Evolutionary conservation across 2,888 invertebrate species (phyloP), one percentile per base, ranked within the genome.

Genomic region (Aplocera efformata): DNA sequence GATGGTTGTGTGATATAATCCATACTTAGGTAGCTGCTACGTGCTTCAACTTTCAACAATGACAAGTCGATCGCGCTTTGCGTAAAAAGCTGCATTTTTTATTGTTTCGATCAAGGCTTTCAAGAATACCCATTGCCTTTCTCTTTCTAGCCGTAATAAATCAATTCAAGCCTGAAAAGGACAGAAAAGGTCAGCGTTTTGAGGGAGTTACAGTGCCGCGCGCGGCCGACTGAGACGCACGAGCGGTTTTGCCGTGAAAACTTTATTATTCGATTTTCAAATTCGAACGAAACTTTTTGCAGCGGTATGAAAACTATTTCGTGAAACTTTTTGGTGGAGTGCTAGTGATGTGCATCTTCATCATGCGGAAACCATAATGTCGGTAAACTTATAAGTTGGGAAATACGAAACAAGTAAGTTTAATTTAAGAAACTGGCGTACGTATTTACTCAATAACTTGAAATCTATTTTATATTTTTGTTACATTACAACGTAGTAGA

Each of bases 171-270:
- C 40, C 48, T 6, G 58, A 65, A 30, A 47, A 54, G 58, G 69
- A 67, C 22, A 41, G 59, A 21, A 32, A 27, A 58, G 44, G 51
- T 59, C 54, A 53, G 56, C 56, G 50, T 27, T 39, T 57, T 45
- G 38, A 53, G 48, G 48, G 13, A 17, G 50, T 49, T 60, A 61
- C 66, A 60, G 60, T 54, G 42, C 22, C 54, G 53, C 56, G 62
- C 60, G 60, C 67, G 54, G 64, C 65, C 64, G 58, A 40, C 58
- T 61, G 69, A 60, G 63, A 65, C 73, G 78, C 78, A 79, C 79
- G 79, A 76, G 53, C 60, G 72, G 62, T 11, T 36, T 37, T 17
- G 38, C 30, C 10, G 17, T 33, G 26, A 22, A 29, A 30, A 21
- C 7, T 11, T 30, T 39, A 23, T 30, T 26, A 30, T 45, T 39